Base-by-base conservation (phyloP, 2,797 vertebrate genomes). In the Nothura maculosa region DNA sequence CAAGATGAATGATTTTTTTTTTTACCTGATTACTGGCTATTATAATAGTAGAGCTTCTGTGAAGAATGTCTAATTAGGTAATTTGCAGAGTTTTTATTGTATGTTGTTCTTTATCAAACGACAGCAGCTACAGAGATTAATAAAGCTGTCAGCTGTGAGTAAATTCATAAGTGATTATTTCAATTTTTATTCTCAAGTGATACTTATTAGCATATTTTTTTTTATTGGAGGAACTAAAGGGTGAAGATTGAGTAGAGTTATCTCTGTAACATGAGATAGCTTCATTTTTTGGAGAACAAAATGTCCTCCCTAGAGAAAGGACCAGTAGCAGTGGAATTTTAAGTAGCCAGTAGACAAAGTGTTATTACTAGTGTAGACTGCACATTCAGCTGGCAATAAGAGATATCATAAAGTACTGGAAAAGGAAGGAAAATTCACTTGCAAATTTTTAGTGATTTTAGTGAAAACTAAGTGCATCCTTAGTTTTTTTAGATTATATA, bases 161-260 rank as follows among this genome's bases (percentile, higher is more conserved):
- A 97, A 96, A 98, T 97, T 97, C 70, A 77, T 94, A 96, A 96
- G 85, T 95, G 94, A 98, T 98, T 96, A 96, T 95, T 96, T 95
- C 88, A 60, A 91, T 95, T 96, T 96, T 96, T 85, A 91, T 94
- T 97, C 94, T 97, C 92, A 93, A 89, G 81, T 85, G 92, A 90
- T 92, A 85, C 18, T 67, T 87, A 88, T 94, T 96, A 93, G 27
- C 86, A 88, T 75, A 85, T 42, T 83, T 34, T 81, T 70, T 91
- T 95, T 95, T 93, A 90, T 83, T 84, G 74, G 66, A 47, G 52
- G 43, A 79, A 60, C 63, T 61, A 87, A 84, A 93, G 38, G 74
- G 61, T 38, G 75, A 80, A 88, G 28, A 87, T 73, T 82, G 76
- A 61, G 42, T 42, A 91, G 69, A 93, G 58, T 83, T 93, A 85